Evolutionary conservation across 2,888 invertebrate species (phyloP).

Genomic region (Tachystola acroxantha): DNA sequence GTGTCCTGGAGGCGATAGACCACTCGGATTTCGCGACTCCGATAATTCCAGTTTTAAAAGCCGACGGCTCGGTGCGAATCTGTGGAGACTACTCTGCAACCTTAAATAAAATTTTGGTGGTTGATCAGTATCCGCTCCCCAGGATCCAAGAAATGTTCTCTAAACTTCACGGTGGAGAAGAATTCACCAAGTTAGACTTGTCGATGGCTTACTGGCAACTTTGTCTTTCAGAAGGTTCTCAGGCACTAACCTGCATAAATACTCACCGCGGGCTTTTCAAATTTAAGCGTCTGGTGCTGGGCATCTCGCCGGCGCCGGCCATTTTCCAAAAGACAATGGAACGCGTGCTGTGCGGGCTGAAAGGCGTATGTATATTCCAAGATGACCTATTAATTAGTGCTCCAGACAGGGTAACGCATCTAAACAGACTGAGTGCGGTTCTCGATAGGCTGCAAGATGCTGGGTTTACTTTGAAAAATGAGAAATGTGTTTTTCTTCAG

Average conservation of each 20-base stretch:
- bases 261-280: slow-evolving; percentile 12
- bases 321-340: slow-evolving; percentile 4
- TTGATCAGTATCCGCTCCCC: slow-evolving; percentile 13
- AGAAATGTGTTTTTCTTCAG: slow-evolving; percentile 8
- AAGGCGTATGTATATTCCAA: slow-evolving; percentile 5
- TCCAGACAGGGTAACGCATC: neutral
- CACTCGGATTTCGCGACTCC: slow-evolving; percentile 10
- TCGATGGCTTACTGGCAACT: slow-evolving; percentile 14
- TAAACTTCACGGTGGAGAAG: slow-evolving; percentile 11
- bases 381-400: slow-evolving; percentile 11
- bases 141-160: slow-evolving; percentile 15
- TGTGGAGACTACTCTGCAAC: slow-evolving; percentile 16
- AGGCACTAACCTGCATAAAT: slow-evolving; percentile 8
- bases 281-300: slow-evolving; percentile 3
- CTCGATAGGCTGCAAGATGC: slow-evolving; percentile 10
- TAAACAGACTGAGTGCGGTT: neutral
- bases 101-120: slow-evolving; percentile 10
- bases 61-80: slow-evolving; percentile 11
- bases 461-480: slow-evolving; percentile 9
- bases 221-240: slow-evolving; percentile 3
- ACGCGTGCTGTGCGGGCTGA: neutral
- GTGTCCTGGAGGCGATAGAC: slow-evolving; percentile 13
- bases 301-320: neutral
- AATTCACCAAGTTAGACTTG: slow-evolving; percentile 15
- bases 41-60: slow-evolving; percentile 12